Percentiles rank a stretch among this genome's conserved stretches.
Conservation (phyloP, 2,888 invertebrate genomes). For the Linnaemya tessellans region DNA sequence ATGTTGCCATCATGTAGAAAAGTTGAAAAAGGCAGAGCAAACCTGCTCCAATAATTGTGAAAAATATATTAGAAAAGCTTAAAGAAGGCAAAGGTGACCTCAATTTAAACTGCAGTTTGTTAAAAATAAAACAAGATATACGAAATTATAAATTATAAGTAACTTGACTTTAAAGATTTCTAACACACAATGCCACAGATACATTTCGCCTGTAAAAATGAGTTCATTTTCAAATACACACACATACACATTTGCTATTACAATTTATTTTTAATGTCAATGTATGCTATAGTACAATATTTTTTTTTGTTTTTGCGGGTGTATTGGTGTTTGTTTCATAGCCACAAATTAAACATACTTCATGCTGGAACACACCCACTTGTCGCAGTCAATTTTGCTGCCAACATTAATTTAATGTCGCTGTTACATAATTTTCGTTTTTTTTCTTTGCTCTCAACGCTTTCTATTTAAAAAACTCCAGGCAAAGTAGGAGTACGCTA, state of each 20-base stretch:
- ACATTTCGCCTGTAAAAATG: not conserved
- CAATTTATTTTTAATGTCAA: not conserved
- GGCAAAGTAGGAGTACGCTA: not conserved
- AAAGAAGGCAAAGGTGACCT: not conserved
- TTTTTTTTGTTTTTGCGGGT: not conserved
- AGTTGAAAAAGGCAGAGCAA: not conserved
- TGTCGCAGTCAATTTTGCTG: slow-evolving; percentile 49
- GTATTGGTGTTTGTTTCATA: slow-evolving; percentile 48
- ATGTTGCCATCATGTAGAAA: slow-evolving; percentile 37
- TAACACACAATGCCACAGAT: too few species aligned
- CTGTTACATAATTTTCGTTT: slow-evolving; percentile 9
- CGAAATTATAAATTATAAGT: not conserved
- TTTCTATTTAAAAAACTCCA: slow-evolving; percentile 15
- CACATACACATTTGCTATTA: not conserved
- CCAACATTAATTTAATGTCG: slow-evolving; percentile 43
- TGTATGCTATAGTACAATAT: not conserved
- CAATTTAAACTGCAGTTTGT: not conserved
- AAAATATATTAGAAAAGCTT: not conserved
- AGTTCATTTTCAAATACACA: not conserved
- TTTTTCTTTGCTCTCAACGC: not conserved
- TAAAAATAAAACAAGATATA: not conserved
- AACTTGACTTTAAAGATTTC: not conserved
- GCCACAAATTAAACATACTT: slow-evolving; percentile 54
- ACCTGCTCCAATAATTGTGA: slow-evolving; percentile 12
- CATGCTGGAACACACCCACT: slow-evolving; percentile 46